Conservation (phyloP, 1,140 invertebrate genomes). For the Colletes gigas region DNA sequence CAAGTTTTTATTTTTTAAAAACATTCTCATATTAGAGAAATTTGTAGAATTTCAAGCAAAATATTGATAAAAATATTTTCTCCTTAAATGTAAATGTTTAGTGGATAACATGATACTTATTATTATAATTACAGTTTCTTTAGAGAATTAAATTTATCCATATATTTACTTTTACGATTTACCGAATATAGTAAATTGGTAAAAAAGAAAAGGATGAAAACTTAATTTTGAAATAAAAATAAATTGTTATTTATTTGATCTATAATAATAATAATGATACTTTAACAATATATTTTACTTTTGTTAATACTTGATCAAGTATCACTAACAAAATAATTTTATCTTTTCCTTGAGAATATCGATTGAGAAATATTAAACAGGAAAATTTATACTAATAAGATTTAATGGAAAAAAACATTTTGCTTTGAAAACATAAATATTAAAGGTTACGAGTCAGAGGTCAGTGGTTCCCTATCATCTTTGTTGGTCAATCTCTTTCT, state of each 20-base stretch:
- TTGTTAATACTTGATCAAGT: not conserved
- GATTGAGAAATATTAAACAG: not conserved
- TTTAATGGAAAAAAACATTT: not conserved
- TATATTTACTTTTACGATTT: slow-evolving; percentile 2
- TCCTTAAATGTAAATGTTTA: not conserved
- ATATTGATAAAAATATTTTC: slow-evolving; percentile 1
- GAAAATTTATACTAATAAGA: not conserved
- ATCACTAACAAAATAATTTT: not conserved
- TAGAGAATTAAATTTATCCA: not conserved
- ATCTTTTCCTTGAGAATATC: not conserved
- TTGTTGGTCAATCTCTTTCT: not conserved
- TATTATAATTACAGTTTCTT: not conserved
- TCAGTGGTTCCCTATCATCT: not conserved
- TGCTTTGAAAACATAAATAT: slow-evolving; percentile 7
- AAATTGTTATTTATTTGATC: too few relatives aligned
- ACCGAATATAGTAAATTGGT: not conserved
- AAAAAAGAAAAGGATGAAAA: not conserved
- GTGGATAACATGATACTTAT: slow-evolving; percentile 12
- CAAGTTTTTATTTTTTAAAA: not conserved
- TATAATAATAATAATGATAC: too few relatives aligned
- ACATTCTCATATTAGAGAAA: not conserved
- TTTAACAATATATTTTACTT: too few relatives aligned
- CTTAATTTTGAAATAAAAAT: not conserved
- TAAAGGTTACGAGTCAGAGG: slow-evolving; percentile 10
- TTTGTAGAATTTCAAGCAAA: not conserved